These are phyloP conservation scores for Pycnonotus jocosus DNA, from an alignment of 2,113 vertebrate genomes.

Conservation along the genomic window DNA sequence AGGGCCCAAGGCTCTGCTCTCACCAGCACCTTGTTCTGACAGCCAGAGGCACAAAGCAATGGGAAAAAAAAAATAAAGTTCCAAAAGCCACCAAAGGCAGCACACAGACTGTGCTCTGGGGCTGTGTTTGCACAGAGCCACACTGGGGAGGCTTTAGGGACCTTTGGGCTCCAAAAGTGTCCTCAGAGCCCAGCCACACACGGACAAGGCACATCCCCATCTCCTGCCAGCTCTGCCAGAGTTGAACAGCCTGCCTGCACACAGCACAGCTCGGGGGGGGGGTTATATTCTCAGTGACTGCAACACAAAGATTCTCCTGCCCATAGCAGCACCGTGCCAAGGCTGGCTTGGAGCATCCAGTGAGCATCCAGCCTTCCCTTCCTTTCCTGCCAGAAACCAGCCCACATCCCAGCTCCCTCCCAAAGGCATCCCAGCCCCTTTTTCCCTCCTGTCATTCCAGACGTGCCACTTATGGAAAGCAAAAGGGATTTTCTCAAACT, in stretches of 20 bases:
- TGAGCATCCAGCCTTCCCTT: not conserved
- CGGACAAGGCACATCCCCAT: accelerated
- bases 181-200: not conserved
- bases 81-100: not conserved
- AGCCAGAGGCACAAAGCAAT: not conserved
- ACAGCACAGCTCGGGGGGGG: not conserved
- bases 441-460: not conserved
- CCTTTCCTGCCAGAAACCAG: not conserved
- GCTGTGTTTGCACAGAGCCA: not conserved
- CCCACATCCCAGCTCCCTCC: not conserved
- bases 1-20: not conserved
- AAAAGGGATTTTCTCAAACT: not conserved
- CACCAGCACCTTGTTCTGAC: not conserved
- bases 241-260: not conserved
- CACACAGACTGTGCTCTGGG: accelerated
- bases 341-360: not conserved
- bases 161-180: accelerated
- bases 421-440: not conserved
- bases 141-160: accelerated
- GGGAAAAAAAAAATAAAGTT: not conserved
- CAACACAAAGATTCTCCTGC: not conserved
- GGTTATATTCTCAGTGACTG: not conserved
- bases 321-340: not conserved
- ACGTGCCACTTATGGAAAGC: accelerated
- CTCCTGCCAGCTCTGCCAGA: not conserved